Conservation (phyloP, 35 echinoderm and acorn worm species). For the Acanthaster planci region DNA sequence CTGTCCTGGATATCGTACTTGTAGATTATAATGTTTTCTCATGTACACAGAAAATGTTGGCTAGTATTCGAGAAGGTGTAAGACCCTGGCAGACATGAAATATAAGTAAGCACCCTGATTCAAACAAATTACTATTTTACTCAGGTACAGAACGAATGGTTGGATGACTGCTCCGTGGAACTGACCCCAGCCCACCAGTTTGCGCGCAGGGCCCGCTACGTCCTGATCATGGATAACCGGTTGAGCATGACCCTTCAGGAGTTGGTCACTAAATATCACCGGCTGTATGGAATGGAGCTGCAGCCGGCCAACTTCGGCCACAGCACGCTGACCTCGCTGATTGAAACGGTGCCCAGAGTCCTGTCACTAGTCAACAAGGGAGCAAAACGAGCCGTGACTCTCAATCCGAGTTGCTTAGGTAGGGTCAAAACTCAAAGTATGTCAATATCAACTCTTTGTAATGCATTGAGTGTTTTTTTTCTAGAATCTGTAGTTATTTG, state of each 20-base stretch:
- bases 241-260: slow-evolving; percentile 65
- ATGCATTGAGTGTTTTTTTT: background rate
- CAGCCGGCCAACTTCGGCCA: slow-evolving; percentile 72
- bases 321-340: slow-evolving; percentile 62
- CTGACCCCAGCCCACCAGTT: slow-evolving; percentile 89
- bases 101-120: no score
- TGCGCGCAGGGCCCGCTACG: slow-evolving; percentile 66
- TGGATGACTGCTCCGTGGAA: slow-evolving; percentile 62
- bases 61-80: no score
- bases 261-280: slow-evolving; percentile 62
- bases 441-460: background rate
- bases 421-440: background rate
- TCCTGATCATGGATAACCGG: slow-evolving; percentile 53
- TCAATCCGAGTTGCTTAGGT: slow-evolving; percentile 65
- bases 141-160: slow-evolving; percentile 91
- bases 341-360: slow-evolving; percentile 76
- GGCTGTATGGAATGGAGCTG: slow-evolving; percentile 34
- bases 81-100: no score
- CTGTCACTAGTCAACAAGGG: slow-evolving; percentile 78
- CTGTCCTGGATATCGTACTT: no score
- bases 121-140: no score
- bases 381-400: slow-evolving; percentile 53
- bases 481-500: background rate
- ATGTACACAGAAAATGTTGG: no score
- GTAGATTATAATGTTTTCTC: no score